Evolutionary conservation across 37 sponge, comb jelly and placozoan species (phyloP), one percentile per base, ranked within the genome.

Genomic region (Tethya wilhelma): DNA sequence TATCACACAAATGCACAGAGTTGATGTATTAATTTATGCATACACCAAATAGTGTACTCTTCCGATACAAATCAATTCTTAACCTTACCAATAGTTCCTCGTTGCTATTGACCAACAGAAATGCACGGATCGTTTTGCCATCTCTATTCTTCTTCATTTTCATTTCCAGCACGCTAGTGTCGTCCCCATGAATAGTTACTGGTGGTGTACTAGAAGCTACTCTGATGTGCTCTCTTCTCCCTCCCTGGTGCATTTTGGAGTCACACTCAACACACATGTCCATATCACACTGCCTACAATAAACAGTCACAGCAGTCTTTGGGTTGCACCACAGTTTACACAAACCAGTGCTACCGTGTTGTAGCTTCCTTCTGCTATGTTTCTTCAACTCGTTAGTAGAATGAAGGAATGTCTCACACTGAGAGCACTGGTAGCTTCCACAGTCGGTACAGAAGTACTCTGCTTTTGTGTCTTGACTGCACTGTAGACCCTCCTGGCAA

Each of bases 31-130:
- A n/a, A n/a, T n/a, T n/a, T n/a, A n/a, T n/a, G n/a, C 4, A 33
- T 32, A 4, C 34, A 28, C 17, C 17, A 19, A 49, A 49, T 49
- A 11, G 17, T n/a, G n/a, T n/a, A n/a, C n/a, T n/a, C n/a, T 30
- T 23, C 62, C 23, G 25, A 30, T 25, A 12, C 23, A 12, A 23
- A 59, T 59, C 71, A 41, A 45, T 42, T 37, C 26, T 8, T 59
- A 7, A 23, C 39, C 46, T 82, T 36, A 91, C 92, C 84, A 87
- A 73, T 4, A 91, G 58, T 32, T 91, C 75, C 73, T 91, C 92
- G 22, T 87, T 82, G 23, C 79, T 84, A 40, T 91, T 78, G 69
- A 91, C 62, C 31, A 91, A 73, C 59, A 88, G n/a, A n/a, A 67
- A 43, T 82, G 73, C 62, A 83, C 68, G 19, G 63, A 29, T 41